A percentile compares a stretch with the other conserved stretches of the same genome.
Conservation (phyloP, 2,113 vertebrate species). For the Trochalopteron elliotii region DNA sequence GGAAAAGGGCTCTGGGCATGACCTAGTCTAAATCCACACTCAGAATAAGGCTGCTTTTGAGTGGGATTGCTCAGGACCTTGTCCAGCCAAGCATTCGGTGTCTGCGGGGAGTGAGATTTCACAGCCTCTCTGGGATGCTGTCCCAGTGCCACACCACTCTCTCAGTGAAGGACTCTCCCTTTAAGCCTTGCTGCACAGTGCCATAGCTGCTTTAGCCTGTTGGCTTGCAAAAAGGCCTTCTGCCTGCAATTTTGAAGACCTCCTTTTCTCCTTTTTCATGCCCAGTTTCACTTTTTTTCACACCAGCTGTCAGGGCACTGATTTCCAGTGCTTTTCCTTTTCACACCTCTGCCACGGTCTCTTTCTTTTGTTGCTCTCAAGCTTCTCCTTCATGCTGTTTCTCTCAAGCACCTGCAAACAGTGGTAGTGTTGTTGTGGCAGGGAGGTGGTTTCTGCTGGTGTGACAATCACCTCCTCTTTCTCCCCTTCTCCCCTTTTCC, state of each 20-base stretch:
- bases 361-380: background rate
- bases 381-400: background rate
- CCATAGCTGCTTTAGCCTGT: background rate
- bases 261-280: background rate
- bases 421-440: accelerated
- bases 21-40: background rate
- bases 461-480: background rate
- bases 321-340: background rate
- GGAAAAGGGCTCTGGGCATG: background rate
- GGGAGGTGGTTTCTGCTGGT: background rate
- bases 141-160: background rate
- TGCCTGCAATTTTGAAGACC: background rate
- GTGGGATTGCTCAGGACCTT: background rate
- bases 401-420: background rate
- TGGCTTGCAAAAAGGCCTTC: background rate
- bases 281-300: background rate
- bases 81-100: background rate
- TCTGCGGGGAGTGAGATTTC: background rate
- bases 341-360: background rate
- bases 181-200: accelerated
- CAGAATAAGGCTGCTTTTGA: background rate
- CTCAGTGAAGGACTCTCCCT: background rate
- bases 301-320: background rate
- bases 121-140: background rate
- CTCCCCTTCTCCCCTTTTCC: background rate